These are phyloP conservation scores for Hyalella azteca DNA, from an alignment of 2,888 invertebrate genomes.

Conservation along the genomic window DNA sequence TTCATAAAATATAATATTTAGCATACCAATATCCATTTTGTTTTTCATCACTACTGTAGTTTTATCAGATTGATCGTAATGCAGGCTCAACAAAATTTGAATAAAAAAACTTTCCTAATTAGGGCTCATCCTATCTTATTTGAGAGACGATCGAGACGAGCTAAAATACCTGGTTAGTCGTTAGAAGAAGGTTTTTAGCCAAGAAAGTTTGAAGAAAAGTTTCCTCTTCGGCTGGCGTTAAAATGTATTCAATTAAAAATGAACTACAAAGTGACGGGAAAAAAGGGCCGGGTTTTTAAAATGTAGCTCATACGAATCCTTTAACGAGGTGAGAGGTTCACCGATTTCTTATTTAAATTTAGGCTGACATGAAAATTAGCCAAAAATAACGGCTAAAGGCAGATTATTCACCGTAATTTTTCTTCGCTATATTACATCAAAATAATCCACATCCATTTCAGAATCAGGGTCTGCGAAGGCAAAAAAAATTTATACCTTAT, in stretches of 20 bases:
- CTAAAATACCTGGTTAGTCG: slow-evolving; percentile 21
- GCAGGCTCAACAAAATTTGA: neutral
- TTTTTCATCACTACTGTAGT: neutral
- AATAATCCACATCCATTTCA: too few relatives aligned
- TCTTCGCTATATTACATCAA: too few relatives aligned
- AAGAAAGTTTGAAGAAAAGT: neutral
- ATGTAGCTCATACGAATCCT: slow-evolving; percentile 16
- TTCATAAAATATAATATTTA: neutral
- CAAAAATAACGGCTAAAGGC: too few relatives aligned
- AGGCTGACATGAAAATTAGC: neutral
- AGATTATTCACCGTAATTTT: too few relatives aligned
- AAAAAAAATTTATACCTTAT: too few relatives aligned
- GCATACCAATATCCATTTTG: neutral
- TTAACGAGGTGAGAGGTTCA: slow-evolving; percentile 13
- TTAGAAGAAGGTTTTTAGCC: slow-evolving; percentile 28
- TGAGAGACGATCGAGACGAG: slow-evolving; percentile 5
- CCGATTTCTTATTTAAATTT: slow-evolving; percentile 14
- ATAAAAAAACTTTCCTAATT: too few relatives aligned
- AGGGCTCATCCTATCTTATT: slow-evolving; percentile 4
- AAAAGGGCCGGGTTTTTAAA: neutral
- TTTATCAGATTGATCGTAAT: neutral
- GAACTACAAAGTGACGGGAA: slow-evolving; percentile 17
- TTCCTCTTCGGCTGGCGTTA: slow-evolving; percentile 16
- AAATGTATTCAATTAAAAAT: slow-evolving; percentile 35
- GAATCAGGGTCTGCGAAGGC: too few relatives aligned